These are phyloP conservation scores for Meiosimyza platycephala DNA, from an alignment of 2,888 invertebrate genomes.

Conservation along the genomic window DNA sequence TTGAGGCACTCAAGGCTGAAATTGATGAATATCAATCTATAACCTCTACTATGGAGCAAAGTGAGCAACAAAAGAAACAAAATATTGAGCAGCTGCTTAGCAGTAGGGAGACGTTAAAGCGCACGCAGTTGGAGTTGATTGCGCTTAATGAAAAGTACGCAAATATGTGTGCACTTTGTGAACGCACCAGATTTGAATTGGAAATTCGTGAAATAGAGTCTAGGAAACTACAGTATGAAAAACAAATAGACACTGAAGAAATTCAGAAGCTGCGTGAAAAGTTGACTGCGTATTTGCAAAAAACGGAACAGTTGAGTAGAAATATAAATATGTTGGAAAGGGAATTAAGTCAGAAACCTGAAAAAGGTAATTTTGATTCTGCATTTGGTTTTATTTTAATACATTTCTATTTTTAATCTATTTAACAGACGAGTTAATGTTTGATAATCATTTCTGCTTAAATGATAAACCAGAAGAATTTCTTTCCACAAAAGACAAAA, in stretches of 20 bases:
- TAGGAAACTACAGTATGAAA: conserved; percentile 48
- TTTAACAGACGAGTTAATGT: no score
- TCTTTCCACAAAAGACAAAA: no score
- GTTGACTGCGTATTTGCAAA: conserved; percentile 47
- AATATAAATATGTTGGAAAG: conserved; percentile 45
- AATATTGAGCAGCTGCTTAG: conserved; percentile 34
- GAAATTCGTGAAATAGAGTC: conserved; percentile 50
- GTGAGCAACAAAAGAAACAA: conserved; percentile 43
- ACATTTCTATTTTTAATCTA: no score
- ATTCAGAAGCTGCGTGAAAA: conserved; percentile 47
- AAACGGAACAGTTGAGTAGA: conserved; percentile 46
- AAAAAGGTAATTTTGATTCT: no score
- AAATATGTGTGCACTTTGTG: conserved; percentile 52
- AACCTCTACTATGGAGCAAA: conserved; percentile 3
- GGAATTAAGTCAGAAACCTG: conserved; percentile 36
- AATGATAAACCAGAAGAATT: no score
- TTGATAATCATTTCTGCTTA: no score
- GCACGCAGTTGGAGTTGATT: conserved; percentile 49
- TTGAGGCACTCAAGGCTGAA: conserved; percentile 10
- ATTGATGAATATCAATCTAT: conserved; percentile 20
- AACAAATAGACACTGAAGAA: conserved; percentile 46
- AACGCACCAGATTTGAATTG: conserved; percentile 52
- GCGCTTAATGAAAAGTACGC: conserved; percentile 51
- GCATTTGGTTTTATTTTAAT: no score
- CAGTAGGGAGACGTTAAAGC: conserved; percentile 41